Evolutionary conservation across 2,797 vertebrate species (phyloP), one percentile per base, ranked within the genome.

Genomic region (Cephalopachus bancanus): DNA sequence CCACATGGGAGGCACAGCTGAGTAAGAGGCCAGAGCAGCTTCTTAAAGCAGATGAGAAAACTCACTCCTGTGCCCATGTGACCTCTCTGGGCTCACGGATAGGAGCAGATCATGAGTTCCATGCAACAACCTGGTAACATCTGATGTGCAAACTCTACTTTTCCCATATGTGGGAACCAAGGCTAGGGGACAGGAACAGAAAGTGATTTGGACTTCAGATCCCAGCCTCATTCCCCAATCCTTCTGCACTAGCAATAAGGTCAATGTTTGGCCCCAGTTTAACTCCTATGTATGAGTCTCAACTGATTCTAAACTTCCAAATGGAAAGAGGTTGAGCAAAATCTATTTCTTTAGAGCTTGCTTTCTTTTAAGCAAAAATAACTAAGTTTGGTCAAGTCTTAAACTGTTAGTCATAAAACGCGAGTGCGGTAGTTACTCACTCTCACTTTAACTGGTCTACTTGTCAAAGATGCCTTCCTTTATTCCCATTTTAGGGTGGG

Each of bases 231-330:
- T 55, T 86, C 49, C 86, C 64, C n/a, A 51, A 78, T 55, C 1
- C 0, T 7, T 24, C 10, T 74, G 26, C 53, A 75, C 33, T 9
- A 53, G 60, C 24, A 67, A n/a, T 49, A 64, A 95, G 71, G 28
- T 26, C 65, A 33, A 15, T 44, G 30, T 60, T 76, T 65, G 4
- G 49, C 90, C 51, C 30, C 11, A 53, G 5, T 28, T 97, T 69
- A 53, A 74, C 59, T 55, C 12, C 24, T 67, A n/a, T 10, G 2
- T 57, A 30, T 64, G 55, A 80, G 26, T 65, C 11, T 90, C 26
- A 80, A 22, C 83, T 79, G 53, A 72, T 83, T 86, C 71, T 24
- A 11, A 74, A 28, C 4, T 94, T 59, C 62, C 30, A 84, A 79
- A 15, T 53, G 3, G 14, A 1, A 78, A 90, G 37, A 24, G 2